Conservation (phyloP, 2,113 vertebrate genomes). For the Copsychus sechellarum region DNA sequence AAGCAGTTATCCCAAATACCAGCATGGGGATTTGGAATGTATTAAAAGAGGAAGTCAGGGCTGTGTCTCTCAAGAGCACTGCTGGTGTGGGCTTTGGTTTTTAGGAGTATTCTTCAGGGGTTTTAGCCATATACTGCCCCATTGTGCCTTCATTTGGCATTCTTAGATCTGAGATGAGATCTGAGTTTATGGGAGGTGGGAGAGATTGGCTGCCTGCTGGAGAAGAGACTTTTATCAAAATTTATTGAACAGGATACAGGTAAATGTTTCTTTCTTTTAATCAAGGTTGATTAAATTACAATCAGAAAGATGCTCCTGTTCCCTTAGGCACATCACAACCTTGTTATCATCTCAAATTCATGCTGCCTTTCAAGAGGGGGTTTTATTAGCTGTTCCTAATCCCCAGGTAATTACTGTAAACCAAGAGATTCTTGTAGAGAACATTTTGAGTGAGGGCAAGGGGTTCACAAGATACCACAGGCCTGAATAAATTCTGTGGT, state of each 20-base stretch:
- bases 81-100: not conserved
- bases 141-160: not conserved
- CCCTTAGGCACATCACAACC: constrained; percentile 53
- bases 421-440: constrained; percentile 51
- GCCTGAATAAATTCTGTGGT: constrained; percentile 28
- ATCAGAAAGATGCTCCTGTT: constrained; percentile 35
- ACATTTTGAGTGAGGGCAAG: constrained; percentile 42
- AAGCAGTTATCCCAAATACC: not conserved
- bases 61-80: not conserved
- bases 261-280: constrained; percentile 64
- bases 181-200: not conserved
- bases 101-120: not conserved
- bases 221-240: constrained; percentile 34
- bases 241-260: constrained; percentile 29
- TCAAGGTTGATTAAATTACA: constrained; percentile 62
- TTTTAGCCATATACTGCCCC: not conserved
- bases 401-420: constrained; percentile 72
- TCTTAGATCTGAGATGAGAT: not conserved
- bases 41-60: not conserved
- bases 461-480: constrained; percentile 11
- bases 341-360: constrained; percentile 71
- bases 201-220: not conserved
- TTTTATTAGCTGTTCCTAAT: constrained; percentile 72
- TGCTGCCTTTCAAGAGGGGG: constrained; percentile 59
- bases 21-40: fast-evolving